A percentile compares a stretch with the other conserved stretches of the same genome.
Conservation (phyloP, 1,140 invertebrate genomes). For the Panagrolaimus sp. region DNA sequence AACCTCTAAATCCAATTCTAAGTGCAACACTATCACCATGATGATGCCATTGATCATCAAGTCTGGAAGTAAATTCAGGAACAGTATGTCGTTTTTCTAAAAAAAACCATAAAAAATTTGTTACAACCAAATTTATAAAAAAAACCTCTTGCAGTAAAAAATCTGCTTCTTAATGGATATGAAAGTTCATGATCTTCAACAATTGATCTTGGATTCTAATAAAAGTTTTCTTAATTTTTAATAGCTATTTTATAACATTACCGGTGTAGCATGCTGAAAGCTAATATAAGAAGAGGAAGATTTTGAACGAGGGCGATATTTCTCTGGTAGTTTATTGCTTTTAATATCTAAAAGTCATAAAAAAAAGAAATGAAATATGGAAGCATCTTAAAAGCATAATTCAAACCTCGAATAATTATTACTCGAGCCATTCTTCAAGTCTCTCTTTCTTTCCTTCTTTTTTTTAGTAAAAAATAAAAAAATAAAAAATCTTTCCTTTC, state of each 20-base stretch:
- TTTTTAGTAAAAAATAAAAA: too few relatives aligned
- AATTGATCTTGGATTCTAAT: not conserved
- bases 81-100: slow-evolving; percentile 18
- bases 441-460: too few relatives aligned
- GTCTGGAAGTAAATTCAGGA: slow-evolving; percentile 28
- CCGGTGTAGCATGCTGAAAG: too few relatives aligned
- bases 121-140: slow-evolving; percentile 1
- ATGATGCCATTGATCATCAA: slow-evolving; percentile 35
- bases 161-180: not conserved
- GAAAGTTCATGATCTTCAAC: not conserved
- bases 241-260: not conserved
- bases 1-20: slow-evolving; percentile 29
- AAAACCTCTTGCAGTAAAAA: not conserved
- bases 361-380: not conserved
- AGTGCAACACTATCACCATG: slow-evolving; percentile 29
- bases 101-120: not conserved
- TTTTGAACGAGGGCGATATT: not conserved
- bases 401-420: slow-evolving; percentile 8
- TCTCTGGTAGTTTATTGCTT: not conserved
- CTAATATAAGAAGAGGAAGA: too few relatives aligned
- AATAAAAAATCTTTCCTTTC: too few relatives aligned
- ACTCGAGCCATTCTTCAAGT: not conserved
- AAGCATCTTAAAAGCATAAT: not conserved
- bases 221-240: not conserved
- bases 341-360: not conserved